Percentiles rank a stretch among this genome's conserved stretches.
phyloP scores from a whole-genome alignment of 2,797 vertebrate genomes.

The Cygnus olor region DNA sequence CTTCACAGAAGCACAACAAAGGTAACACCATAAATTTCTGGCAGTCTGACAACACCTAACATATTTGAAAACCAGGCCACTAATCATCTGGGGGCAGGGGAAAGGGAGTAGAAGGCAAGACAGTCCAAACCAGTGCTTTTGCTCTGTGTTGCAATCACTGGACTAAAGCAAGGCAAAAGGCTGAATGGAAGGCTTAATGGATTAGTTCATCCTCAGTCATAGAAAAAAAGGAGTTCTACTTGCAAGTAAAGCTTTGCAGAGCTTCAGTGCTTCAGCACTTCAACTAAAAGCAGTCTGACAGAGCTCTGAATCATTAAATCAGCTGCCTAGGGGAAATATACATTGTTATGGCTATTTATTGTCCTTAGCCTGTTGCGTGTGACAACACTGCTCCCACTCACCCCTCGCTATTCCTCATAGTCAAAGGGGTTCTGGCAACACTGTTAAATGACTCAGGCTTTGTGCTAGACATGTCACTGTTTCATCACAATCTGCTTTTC shows the following conservation, averaged over 20 bases:
- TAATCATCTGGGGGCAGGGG: background rate
- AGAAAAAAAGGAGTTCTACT: background rate
- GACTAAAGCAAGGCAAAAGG: background rate
- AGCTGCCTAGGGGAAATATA: background rate
- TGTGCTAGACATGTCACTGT: background rate
- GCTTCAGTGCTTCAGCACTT: background rate
- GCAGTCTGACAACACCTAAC: background rate
- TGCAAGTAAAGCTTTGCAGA: background rate
- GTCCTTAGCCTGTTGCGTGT: background rate
- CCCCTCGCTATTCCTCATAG: background rate
- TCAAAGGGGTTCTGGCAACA: background rate
- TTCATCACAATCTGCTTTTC: background rate
- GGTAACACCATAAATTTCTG: background rate
- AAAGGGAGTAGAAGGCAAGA: background rate
- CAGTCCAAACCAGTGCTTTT: background rate
- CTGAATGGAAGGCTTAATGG: background rate
- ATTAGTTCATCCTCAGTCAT: background rate
- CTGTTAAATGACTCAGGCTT: background rate
- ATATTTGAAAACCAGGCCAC: background rate
- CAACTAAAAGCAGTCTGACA: background rate
- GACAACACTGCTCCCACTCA: background rate
- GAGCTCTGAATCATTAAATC: conserved; percentile 9
- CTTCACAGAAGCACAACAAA: background rate
- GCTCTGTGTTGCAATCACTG: background rate
- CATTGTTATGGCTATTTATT: background rate